Percentiles rank a stretch among this genome's conserved stretches.
Evolutionary conservation across 2,888 invertebrate genomes (phyloP).

Genomic region (Acrobasis repandana): DNA sequence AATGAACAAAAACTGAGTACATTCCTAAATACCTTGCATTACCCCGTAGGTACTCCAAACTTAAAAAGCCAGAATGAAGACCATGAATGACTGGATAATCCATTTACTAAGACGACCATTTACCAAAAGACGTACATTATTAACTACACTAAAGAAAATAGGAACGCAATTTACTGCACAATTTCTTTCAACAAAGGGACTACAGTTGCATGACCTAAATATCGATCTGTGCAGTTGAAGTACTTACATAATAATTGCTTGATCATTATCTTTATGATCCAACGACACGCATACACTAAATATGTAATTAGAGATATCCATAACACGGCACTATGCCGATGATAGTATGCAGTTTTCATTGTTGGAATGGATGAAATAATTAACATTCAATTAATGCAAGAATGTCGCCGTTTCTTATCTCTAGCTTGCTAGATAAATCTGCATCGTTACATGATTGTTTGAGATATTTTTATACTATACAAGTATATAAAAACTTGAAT

Average conservation of each 20-base stretch:
- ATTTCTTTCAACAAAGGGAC: conserved; percentile 9
- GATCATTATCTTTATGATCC: conserved; percentile 19
- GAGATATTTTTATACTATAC: no score
- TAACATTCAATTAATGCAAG: not conserved
- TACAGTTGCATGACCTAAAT: conserved; percentile 20
- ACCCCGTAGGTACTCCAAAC: no score
- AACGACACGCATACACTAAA: conserved; percentile 14
- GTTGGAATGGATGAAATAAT: not conserved
- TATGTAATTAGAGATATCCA: not conserved
- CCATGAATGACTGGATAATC: no score
- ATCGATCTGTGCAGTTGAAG: conserved; percentile 19
- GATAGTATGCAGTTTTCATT: not conserved
- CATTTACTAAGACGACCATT: no score
- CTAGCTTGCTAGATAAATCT: not conserved
- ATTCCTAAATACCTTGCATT: no score
- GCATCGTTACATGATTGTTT: not conserved
- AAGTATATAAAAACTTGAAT: no score
- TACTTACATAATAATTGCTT: conserved; percentile 14
- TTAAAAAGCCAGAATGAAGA: no score
- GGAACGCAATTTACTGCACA: conserved; percentile 29
- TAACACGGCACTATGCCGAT: not conserved
- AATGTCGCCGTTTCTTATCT: not conserved
- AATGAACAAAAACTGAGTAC: no score
- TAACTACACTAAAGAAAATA: conserved; percentile 5
- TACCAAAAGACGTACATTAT: no score